Conservation (phyloP, 2,797 vertebrate genomes). For the Rhinella marina region DNA sequence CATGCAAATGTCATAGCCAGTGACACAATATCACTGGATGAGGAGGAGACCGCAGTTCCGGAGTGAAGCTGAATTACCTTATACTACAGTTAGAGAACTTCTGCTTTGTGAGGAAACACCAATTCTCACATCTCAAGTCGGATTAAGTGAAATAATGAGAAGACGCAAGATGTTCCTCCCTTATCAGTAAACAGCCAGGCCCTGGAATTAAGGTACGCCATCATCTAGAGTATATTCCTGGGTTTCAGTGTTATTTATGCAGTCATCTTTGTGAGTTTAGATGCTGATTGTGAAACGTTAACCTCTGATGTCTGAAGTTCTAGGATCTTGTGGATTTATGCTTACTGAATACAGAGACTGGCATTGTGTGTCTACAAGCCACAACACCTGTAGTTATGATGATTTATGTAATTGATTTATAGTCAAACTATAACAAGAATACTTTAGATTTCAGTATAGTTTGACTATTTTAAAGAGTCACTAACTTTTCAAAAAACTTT, state of each 20-base stretch:
- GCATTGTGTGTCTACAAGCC: not conserved
- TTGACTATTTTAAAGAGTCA: not conserved
- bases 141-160: constrained; percentile 18
- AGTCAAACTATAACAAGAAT: not conserved
- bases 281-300: not conserved
- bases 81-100: constrained; percentile 39
- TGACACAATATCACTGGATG: constrained; percentile 28
- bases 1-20: constrained; percentile 43
- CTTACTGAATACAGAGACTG: not conserved
- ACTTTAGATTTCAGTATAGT: not conserved
- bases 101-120: constrained; percentile 51
- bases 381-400: not conserved
- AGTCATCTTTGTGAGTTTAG: too few species aligned
- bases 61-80: constrained; percentile 6
- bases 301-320: not conserved
- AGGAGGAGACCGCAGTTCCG: constrained; percentile 40
- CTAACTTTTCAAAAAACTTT: not conserved
- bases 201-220: constrained; percentile 4
- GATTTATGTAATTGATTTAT: not conserved
- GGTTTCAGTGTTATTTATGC: not conserved
- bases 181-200: not conserved
- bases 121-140: not conserved
- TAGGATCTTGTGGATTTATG: not conserved
- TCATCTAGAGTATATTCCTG: not conserved
- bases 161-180: not conserved